These are phyloP conservation scores for Danio choprae DNA, from an alignment of 2,797 vertebrate species.

Conservation along the genomic window DNA sequence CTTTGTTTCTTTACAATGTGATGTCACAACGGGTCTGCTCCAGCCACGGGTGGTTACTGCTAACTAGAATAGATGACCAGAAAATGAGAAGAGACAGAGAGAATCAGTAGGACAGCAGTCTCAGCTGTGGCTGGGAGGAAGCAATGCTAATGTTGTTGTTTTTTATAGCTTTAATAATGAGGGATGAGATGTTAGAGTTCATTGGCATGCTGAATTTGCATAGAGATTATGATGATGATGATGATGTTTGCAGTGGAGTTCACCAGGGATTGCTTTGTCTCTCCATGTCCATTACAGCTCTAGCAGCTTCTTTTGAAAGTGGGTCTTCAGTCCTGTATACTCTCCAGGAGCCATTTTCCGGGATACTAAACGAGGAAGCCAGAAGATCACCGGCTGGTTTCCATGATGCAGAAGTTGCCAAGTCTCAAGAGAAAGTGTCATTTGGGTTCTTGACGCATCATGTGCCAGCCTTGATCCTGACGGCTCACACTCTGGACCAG, in stretches of 20 bases:
- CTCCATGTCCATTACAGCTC: constrained; percentile 73
- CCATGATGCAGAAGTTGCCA: constrained; percentile 69
- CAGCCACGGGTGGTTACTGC: constrained; percentile 42
- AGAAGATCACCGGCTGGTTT: constrained; percentile 71
- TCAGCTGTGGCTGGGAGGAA: constrained; percentile 45
- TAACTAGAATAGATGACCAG: constrained; percentile 30
- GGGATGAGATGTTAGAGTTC: constrained; percentile 43
- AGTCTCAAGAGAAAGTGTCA: constrained; percentile 79
- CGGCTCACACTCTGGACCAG: constrained; percentile 77
- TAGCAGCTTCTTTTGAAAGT: constrained; percentile 84
- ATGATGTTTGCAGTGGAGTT: constrained; percentile 21
- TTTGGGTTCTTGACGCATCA: constrained; percentile 81
- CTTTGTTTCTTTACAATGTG: constrained; percentile 48
- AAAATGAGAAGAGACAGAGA: constrained; percentile 44
- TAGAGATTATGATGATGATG: constrained; percentile 37
- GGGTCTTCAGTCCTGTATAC: constrained; percentile 81
- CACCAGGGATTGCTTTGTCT: constrained; percentile 42
- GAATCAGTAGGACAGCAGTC: constrained; percentile 27
- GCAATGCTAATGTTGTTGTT: constrained; percentile 50
- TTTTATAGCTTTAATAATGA: constrained; percentile 48
- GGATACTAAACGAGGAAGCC: constrained; percentile 78
- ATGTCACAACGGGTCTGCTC: constrained; percentile 34
- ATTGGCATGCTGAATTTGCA: constrained; percentile 42
- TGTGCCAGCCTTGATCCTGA: constrained; percentile 81
- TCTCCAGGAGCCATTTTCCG: constrained; percentile 85